Conservation (phyloP, 2,113 vertebrate genomes). For the Dasyornis broadbenti region DNA sequence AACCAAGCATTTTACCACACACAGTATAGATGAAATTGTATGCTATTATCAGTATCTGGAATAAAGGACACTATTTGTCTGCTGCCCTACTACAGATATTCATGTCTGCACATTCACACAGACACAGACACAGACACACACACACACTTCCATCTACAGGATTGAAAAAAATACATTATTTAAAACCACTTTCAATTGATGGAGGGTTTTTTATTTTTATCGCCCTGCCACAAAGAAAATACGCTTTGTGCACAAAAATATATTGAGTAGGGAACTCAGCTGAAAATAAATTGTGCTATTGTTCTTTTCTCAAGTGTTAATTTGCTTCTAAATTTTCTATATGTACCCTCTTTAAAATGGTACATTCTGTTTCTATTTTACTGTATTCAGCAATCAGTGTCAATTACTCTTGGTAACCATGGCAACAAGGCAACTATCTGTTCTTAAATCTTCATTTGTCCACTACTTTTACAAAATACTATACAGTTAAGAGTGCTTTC, state of each 20-base stretch:
- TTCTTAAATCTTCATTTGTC: constrained; percentile 75
- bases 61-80: constrained; percentile 43
- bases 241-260: constrained; percentile 20
- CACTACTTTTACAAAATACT: constrained; percentile 68
- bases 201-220: constrained; percentile 10
- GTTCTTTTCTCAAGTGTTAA: constrained; percentile 18
- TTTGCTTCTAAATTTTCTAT: constrained; percentile 58
- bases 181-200: constrained; percentile 11
- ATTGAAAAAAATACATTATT: constrained; percentile 41
- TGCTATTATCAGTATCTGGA: constrained; percentile 10
- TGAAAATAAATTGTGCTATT: constrained; percentile 16
- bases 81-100: background rate
- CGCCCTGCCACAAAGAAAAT: background rate
- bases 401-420: constrained; percentile 72
- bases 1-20: background rate
- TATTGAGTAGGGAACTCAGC: constrained; percentile 16
- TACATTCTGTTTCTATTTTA: constrained; percentile 67
- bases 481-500: constrained; percentile 26
- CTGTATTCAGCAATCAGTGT: constrained; percentile 73
- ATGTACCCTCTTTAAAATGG: constrained; percentile 63
- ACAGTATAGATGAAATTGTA: background rate
- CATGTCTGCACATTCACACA: background rate
- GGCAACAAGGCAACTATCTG: constrained; percentile 65
- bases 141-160: background rate
- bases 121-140: background rate